Base-by-base conservation (phyloP, 2,113 vertebrate species). In the Cephalophus harveyi region DNA sequence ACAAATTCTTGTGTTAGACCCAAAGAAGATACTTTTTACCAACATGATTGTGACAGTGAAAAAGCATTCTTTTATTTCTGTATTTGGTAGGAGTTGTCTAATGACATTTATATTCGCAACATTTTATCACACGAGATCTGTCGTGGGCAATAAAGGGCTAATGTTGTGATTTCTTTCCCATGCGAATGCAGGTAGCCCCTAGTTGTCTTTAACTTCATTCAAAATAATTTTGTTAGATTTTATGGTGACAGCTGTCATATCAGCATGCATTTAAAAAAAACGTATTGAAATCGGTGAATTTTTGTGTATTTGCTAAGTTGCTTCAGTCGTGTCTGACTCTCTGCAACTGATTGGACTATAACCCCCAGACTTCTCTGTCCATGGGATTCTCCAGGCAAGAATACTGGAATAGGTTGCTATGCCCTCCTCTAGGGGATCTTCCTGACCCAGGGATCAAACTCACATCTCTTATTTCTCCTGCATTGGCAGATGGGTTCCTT, bases 91-190 rank as follows among this genome's bases (percentile, higher is more conserved):
- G 40, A 76, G 74, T 76, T 7, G 25, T 46, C 40, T 78, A 46
- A 27, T 78, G 13, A 76, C 40, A 27, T 78, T 16, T 78, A 25
- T 78, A 28, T 28, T 78, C 0, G 0, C 74, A 46, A 27, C 12
- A 15, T 17, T 54, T 52, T 76, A 27, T 27, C 0, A 0, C 71
- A 46, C 4, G 74, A 78, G 25, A 46, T 28, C 74, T 43, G 40
- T 5, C 0, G 0, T 78, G 25, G 12, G 16, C 13, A 78, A 0
- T 78, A 46, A 78, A 46, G 74, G 74, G 12, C 15, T 78, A 43
- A 46, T 78, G 40, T 43, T 43, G 23, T 27, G 74, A 28, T 78
- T 43, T 78, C 40, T 78, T 78, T 46, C 40, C 74, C 74, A 46
- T 28, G 40, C 36, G 46, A 46, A 78, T 46, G 74, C 3, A 28